Base-by-base conservation (phyloP, 2,113 vertebrate species). In the Charadrius vociferus region DNA sequence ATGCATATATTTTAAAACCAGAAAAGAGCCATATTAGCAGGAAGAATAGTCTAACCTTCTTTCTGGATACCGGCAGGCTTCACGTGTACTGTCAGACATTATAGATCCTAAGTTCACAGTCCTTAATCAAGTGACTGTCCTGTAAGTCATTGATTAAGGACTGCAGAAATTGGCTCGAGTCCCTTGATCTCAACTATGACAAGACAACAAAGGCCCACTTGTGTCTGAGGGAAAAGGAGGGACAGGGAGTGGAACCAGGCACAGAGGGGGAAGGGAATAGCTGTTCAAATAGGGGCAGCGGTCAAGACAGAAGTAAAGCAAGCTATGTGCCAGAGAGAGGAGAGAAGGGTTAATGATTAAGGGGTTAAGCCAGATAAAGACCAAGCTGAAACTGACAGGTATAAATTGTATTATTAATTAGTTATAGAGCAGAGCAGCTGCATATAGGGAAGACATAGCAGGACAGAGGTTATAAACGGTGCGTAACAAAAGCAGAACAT, bases 191-290 rank as follows among this genome's bases (percentile, higher is more conserved):
- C 56, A 55, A 13, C 45, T 79, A 53, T 73, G 82, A 92, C 43
- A 85, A 68, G 73, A 88, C 68, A 86, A 96, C 73, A 96, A 95
- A 95, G 36, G 24, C 49, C 6, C 20, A 59, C 52, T 96, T 96
- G 45, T 94, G 50, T 68, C 30, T 49, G 83, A 89, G 61, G 34
- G 78, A 68, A 67, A 63, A 52, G n/a, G 70, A 88, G 41, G 41
- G 50, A 65, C 12, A 17, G 34, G 45, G 55, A 71, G 9, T 18
- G 14, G 74, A 52, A 84, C 9, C 6, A n/a, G 37, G 81, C 19
- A 61, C 43, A 47, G 56, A 67, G 26, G 1, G 39, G 14, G 41
- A 29, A 72, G 56, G 30, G 23, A 66, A 55, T 19, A 84, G 24
- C 7, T 22, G 27, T 63, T 68, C 41, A 59, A 59, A 59, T 36